Base-by-base conservation (phyloP, 1,140 invertebrate genomes). In the Tetramorium alpestre region DNA sequence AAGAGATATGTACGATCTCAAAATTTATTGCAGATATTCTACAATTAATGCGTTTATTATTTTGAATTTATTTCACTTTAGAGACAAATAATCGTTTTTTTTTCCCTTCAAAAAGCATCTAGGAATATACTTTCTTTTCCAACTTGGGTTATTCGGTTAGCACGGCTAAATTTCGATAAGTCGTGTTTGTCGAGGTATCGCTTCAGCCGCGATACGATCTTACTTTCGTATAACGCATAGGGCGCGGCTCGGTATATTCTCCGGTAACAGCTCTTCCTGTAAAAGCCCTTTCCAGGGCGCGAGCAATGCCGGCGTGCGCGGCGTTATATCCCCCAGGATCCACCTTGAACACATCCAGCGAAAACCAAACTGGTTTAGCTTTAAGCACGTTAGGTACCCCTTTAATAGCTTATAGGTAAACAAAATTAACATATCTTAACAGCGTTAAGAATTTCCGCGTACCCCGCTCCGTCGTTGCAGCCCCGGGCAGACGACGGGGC, bases 331-430 rank as follows among this genome's bases (percentile, higher is more conserved):
- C 92, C 92, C 87, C 80, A 90, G 92, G 92, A 94, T 94, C 89
- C 89, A 85, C 91, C 93, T 88, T 93, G 93, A 93, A 93, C 93
- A 94, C 91, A 94, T 93, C 93, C 89, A 91, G 90, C 91, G 94
- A 95, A 95, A 95, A 95, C 94, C 94, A 95, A 95, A 95, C 94
- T 95, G 94, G 93, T 94, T 95, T 95, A 95, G 94, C 94, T 94
- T 93, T 95, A 95, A 95, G 94, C 93, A 94, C 91, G 94, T 95
- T 95, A 95, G 93, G 93, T 84, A 92, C 91, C 93, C 93, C 94
- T 95, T 95, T 95, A 95, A 95, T 95, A 95, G 94, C 94, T 95
- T 95, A 95, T 95, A 95, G 94, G 95, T 95, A 95, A 95, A 95
- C 94, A 95, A 95, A 94, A 95, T 95, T 95, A 95, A 95, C 94